These are phyloP conservation scores for Pollenia griseotomentosa DNA, from an alignment of 2,888 invertebrate genomes.

Conservation along the genomic window DNA sequence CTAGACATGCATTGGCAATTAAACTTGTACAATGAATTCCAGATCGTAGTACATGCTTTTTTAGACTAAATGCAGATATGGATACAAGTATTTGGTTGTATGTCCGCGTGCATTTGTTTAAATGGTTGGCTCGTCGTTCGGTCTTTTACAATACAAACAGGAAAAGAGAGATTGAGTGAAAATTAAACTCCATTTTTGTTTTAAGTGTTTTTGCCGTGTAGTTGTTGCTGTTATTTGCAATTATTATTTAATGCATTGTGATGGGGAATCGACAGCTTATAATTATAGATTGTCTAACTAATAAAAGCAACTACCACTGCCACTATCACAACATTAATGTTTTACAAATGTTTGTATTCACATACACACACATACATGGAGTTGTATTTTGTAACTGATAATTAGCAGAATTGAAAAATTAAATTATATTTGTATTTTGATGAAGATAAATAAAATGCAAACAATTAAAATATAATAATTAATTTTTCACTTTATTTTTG, in stretches of 20 bases:
- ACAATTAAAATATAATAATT: not conserved
- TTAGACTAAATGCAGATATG: not conserved
- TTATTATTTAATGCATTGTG: constrained; percentile 71
- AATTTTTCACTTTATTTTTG: constrained; percentile 3
- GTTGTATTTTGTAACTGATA: constrained; percentile 38
- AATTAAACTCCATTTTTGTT: constrained; percentile 52
- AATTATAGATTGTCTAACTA: constrained; percentile 66
- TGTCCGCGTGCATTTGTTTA: not conserved
- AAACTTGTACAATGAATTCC: constrained; percentile 46
- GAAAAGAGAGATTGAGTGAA: constrained; percentile 40
- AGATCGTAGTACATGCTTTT: constrained; percentile 19
- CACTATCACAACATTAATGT: not conserved
- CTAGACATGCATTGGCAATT: constrained; percentile 72
- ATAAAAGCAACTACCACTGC: constrained; percentile 1
- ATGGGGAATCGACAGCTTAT: constrained; percentile 68
- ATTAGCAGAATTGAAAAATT: constrained; percentile 56
- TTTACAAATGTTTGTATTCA: constrained; percentile 3
- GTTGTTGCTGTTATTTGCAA: constrained; percentile 41
- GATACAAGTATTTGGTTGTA: not conserved
- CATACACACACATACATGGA: not conserved
- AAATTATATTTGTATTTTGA: constrained; percentile 66
- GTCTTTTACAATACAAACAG: constrained; percentile 22
- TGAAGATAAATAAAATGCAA: constrained; percentile 50
- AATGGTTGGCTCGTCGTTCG: not conserved
- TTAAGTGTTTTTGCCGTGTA: constrained; percentile 21